Conservation (phyloP, 2,888 invertebrate genomes). For the Cylloceria caligata region DNA sequence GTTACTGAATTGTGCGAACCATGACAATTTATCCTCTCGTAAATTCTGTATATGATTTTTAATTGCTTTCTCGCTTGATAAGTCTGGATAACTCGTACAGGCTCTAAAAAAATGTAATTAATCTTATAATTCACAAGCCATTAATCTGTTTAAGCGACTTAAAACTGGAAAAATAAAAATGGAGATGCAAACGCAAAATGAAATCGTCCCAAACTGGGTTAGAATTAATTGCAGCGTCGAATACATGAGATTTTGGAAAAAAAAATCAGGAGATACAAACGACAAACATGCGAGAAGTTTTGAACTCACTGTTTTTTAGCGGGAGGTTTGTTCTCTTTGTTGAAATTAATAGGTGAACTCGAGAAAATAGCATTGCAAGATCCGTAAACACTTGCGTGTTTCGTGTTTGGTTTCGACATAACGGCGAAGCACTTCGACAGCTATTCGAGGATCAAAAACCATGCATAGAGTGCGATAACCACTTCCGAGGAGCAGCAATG, state of each 20-base stretch:
- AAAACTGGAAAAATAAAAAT: neutral
- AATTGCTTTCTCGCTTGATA: slow-evolving; percentile 39
- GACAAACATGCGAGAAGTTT: slow-evolving; percentile 14
- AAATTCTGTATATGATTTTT: slow-evolving; percentile 36
- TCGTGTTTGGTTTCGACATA: slow-evolving; percentile 72
- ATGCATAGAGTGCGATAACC: slow-evolving; percentile 51
- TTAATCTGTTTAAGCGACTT: neutral
- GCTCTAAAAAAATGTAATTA: slow-evolving; percentile 32
- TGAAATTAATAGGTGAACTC: slow-evolving; percentile 76
- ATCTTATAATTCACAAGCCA: neutral
- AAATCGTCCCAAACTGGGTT: neutral
- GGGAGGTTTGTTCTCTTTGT: slow-evolving; percentile 78
- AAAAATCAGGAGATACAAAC: neutral
- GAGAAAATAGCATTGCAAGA: slow-evolving; percentile 82
- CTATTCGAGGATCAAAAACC: slow-evolving; percentile 48
- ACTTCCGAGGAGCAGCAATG: neutral
- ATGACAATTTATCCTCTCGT: slow-evolving; percentile 17
- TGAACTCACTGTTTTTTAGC: slow-evolving; percentile 75
- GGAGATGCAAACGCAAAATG: neutral
- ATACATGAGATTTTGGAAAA: neutral
- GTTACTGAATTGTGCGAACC: slow-evolving; percentile 21
- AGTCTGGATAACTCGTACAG: slow-evolving; percentile 50
- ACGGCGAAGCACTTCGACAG: slow-evolving; percentile 31
- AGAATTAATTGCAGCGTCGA: neutral
- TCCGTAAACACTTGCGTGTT: slow-evolving; percentile 70